Evolutionary conservation across 2,888 invertebrate species (phyloP).

Genomic region (Rhynchonema sp.): DNA sequence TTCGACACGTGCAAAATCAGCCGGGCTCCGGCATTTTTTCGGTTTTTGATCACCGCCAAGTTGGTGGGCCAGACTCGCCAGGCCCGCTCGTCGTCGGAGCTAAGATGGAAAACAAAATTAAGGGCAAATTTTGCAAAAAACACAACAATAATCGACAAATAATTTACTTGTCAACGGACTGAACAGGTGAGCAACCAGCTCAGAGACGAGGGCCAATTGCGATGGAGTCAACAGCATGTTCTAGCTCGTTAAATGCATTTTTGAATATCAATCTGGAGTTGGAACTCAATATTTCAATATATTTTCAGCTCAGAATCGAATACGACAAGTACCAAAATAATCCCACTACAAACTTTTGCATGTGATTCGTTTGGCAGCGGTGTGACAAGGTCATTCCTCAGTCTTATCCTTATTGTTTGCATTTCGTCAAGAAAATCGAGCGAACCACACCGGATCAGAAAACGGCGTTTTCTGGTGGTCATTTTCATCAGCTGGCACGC

Average conservation of each 20-base stretch:
- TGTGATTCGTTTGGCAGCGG: neutral
- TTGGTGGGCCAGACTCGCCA: too few relatives aligned
- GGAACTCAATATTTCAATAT: too few relatives aligned
- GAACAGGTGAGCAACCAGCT: neutral
- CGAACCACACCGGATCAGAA: constrained; percentile 16
- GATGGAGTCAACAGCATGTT: constrained; percentile 13
- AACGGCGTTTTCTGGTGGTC: too few relatives aligned
- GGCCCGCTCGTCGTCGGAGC: too few relatives aligned
- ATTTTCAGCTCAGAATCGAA: too few relatives aligned
- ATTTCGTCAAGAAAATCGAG: constrained; percentile 12
- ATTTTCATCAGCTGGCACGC: too few relatives aligned
- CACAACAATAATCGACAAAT: too few relatives aligned
- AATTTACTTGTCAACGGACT: too few relatives aligned
- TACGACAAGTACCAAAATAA: too few relatives aligned
- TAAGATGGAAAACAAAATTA: too few relatives aligned
- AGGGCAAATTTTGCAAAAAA: too few relatives aligned
- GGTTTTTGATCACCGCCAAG: neutral
- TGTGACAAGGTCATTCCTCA: constrained; percentile 7
- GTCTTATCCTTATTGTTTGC: constrained; percentile 10
- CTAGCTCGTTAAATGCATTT: constrained; percentile 11
- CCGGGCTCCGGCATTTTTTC: constrained; percentile 7
- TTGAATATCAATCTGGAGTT: constrained; percentile 17
- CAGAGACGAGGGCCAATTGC: constrained; percentile 11
- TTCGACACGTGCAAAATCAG: constrained; percentile 8
- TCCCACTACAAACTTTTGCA: neutral